A percentile compares a stretch with the other conserved stretches of the same genome.
Conservation (phyloP, 2,797 vertebrate genomes). For the Sebastes nivosus region DNA sequence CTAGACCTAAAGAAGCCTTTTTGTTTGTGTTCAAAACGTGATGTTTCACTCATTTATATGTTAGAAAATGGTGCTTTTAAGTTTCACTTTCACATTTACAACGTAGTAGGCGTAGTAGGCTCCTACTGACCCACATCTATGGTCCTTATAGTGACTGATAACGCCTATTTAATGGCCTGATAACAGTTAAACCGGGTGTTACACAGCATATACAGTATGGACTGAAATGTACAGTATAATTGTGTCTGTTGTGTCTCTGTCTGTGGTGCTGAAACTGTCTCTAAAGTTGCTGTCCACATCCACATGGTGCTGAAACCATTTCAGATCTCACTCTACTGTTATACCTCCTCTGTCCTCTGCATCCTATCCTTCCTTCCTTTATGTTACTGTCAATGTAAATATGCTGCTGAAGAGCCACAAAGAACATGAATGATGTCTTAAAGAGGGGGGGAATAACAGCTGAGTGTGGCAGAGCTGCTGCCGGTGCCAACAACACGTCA, state of each 20-base stretch:
- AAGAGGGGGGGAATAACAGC: not conserved
- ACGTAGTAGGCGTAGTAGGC: too few relatives aligned
- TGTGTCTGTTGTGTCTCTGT: conserved; percentile 33
- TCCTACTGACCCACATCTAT: too few relatives aligned
- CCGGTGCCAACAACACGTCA: conserved; percentile 53
- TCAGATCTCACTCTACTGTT: not conserved
- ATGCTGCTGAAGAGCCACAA: not conserved
- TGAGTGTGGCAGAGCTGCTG: conserved; percentile 11
- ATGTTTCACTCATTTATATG: too few relatives aligned
- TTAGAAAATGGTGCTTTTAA: too few relatives aligned
- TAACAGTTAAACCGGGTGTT: too few relatives aligned
- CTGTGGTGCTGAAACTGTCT: conserved; percentile 52
- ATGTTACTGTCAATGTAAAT: not conserved
- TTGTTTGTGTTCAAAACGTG: too few relatives aligned
- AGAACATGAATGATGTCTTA: not conserved
- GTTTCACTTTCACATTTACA: too few relatives aligned
- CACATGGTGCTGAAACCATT: conserved; percentile 38
- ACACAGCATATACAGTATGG: too few relatives aligned
- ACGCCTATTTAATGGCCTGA: too few relatives aligned
- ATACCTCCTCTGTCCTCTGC: not conserved
- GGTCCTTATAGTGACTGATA: too few relatives aligned
- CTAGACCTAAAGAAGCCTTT: too few relatives aligned
- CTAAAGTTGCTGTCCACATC: conserved; percentile 20
- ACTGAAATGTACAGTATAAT: not conserved
- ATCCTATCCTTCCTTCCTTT: not conserved